Evolutionary conservation across 1,140 invertebrate species (phyloP), one percentile per base, ranked within the genome.

Genomic region (Galleria mellonella): DNA sequence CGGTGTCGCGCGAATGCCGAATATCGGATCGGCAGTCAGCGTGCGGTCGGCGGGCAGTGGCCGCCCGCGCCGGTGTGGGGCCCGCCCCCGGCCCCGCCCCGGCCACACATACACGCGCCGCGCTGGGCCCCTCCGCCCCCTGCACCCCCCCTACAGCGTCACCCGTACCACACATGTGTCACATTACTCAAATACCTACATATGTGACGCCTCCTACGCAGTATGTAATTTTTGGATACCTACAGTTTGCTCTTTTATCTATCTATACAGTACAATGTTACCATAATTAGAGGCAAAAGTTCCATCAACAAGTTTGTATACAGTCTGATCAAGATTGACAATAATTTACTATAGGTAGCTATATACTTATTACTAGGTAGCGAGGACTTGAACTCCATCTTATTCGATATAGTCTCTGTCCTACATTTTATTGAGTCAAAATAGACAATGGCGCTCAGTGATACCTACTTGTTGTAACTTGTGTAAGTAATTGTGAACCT

Each of bases 161-260:
- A 23, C 17, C 17, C 17, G 17, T 6, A 43, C 45, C 56, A 56
- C 69, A 75, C 63, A 73, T 62, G 54, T 68, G 67, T 63, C 61
- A 63, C 67, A 63, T 57, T 33, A 62, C 62, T 39, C 44, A 29
- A 41, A 64, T 70, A 72, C 71, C 66, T 70, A 75, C 73, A 79
- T 57, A 73, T 64, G 76, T 83, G 72, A 81, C 78, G 74, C 78
- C 78, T 79, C 64, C 77, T 72, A 49, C 55, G 57, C 69, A 46
- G 45, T 71, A 79, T 77, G 60, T 73, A 70, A 68, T 76, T 77
- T 74, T 67, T 47, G 51, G 39, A 70, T 77, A 75, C 71, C 72
- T 78, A 79, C 65, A 46, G 28, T 28, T 11, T 41, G 35, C 4
- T 23, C n/a, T n/a, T n/a, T n/a, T n/a, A n/a, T n/a, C n/a, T n/a